A percentile compares a stretch with the other conserved stretches of the same genome.
These are phyloP conservation scores for Lethocerus indicus DNA, from an alignment of 1,140 invertebrate species.

Conservation along the genomic window DNA sequence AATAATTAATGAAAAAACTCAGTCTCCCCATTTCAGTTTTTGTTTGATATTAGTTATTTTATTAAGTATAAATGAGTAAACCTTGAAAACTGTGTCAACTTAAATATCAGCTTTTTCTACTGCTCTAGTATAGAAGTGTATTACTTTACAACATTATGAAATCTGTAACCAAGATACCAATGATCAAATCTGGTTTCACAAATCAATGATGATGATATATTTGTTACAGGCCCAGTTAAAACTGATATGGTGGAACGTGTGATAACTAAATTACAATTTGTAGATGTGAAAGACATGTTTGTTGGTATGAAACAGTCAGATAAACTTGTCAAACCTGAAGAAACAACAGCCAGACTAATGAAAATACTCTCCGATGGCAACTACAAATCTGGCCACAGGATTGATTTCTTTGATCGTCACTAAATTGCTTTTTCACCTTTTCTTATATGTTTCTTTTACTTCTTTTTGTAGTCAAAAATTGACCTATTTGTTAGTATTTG, in stretches of 20 bases:
- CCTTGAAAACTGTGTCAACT: neutral
- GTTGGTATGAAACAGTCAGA: slow-evolving; percentile 33
- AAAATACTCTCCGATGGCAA: slow-evolving; percentile 47
- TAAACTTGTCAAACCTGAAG: slow-evolving; percentile 51
- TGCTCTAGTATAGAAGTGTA: neutral
- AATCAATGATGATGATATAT: neutral
- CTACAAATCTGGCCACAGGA: slow-evolving; percentile 63
- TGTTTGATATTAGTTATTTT: neutral
- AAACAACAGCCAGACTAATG: slow-evolving; percentile 59
- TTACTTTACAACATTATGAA: neutral
- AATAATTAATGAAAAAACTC: no score
- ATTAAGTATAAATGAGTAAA: neutral
- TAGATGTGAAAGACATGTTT: slow-evolving; percentile 40
- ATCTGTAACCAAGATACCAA: neutral
- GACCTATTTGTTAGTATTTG: no score
- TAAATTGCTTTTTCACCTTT: neutral
- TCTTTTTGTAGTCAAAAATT: no score
- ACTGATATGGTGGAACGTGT: slow-evolving; percentile 75
- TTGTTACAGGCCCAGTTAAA: slow-evolving; percentile 43
- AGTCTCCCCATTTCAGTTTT: no score
- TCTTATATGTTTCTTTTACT: no score
- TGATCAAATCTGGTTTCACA: no score
- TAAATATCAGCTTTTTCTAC: neutral
- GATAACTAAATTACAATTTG: slow-evolving; percentile 35
- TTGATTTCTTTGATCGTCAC: slow-evolving; percentile 64